A percentile compares a stretch with the other conserved stretches of the same genome.
These are phyloP conservation scores for Catajapyx aquilonaris DNA, from an alignment of 1,140 invertebrate genomes.

Conservation along the genomic window DNA sequence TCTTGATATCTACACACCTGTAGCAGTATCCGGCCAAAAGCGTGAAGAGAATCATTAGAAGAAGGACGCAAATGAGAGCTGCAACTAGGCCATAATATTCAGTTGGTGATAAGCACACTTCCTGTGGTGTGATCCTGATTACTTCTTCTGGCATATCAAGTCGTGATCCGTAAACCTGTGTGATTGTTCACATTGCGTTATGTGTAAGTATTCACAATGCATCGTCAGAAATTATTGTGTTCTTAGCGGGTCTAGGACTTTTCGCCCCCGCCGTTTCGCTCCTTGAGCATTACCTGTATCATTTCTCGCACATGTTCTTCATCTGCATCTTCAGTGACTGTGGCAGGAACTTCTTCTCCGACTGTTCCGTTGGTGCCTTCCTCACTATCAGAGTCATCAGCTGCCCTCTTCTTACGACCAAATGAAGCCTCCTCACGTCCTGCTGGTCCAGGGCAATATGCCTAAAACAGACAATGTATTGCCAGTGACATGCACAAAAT, in stretches of 20 bases:
- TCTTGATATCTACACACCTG: slow-evolving; percentile 23
- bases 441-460: slow-evolving; percentile 49
- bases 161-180: slow-evolving; percentile 40
- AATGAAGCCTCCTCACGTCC: slow-evolving; percentile 61
- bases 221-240: too few relatives aligned
- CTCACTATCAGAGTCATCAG: slow-evolving; percentile 15
- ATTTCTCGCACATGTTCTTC: slow-evolving; percentile 60
- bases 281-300: slow-evolving; percentile 41
- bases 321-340: slow-evolving; percentile 19
- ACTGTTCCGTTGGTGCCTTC: slow-evolving; percentile 13
- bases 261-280: too few relatives aligned
- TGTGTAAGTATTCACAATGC: not conserved
- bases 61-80: slow-evolving; percentile 41
- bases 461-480: slow-evolving; percentile 19
- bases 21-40: slow-evolving; percentile 41
- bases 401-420: slow-evolving; percentile 34
- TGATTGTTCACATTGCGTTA: slow-evolving; percentile 1
- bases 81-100: slow-evolving; percentile 56
- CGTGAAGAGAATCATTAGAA: slow-evolving; percentile 39
- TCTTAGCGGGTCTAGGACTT: too few relatives aligned
- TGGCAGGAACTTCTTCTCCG: slow-evolving; percentile 7
- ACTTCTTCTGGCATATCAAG: slow-evolving; percentile 43
- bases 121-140: slow-evolving; percentile 31
- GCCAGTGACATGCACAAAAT: not conserved
- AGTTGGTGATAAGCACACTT: slow-evolving; percentile 43